phyloP scores from a whole-genome alignment of 92 coral and sea anemone genomes.

The Epizoanthus illoricatus region DNA sequence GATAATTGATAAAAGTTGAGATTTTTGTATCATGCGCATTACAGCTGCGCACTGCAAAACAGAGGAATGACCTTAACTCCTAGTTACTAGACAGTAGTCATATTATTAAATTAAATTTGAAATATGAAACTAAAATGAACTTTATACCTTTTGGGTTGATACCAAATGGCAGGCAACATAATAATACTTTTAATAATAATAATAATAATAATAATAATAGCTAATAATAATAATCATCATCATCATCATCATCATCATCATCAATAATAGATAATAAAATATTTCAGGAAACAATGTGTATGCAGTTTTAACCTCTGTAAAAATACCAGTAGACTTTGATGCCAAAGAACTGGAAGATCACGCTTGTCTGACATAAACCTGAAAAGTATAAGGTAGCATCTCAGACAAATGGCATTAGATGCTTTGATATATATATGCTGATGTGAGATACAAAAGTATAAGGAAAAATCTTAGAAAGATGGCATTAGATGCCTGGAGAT shows the following conservation, averaged over 20 bases:
- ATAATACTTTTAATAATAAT: neutral
- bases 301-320: constrained; percentile 72
- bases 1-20: too few relatives aligned
- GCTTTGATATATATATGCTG: too few relatives aligned
- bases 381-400: neutral
- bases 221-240: neutral
- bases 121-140: too few relatives aligned
- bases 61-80: too few relatives aligned
- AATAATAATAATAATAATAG: too few relatives aligned
- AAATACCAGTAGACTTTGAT: constrained; percentile 89
- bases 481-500: too few relatives aligned
- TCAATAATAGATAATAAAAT: neutral
- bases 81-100: too few relatives aligned
- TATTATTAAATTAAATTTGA: too few relatives aligned
- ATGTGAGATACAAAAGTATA: neutral
- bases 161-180: too few relatives aligned
- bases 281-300: neutral
- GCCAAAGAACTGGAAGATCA: constrained; percentile 92
- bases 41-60: too few relatives aligned
- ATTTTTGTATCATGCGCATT: too few relatives aligned
- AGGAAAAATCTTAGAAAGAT: neutral
- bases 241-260: neutral
- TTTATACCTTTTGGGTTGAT: too few relatives aligned
- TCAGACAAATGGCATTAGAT: neutral
- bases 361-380: constrained; percentile 88